Percentiles rank a stretch among this genome's conserved stretches.
Evolutionary conservation across 1,140 invertebrate genomes (phyloP).

Genomic region (Anagrus nilaparvatae): DNA sequence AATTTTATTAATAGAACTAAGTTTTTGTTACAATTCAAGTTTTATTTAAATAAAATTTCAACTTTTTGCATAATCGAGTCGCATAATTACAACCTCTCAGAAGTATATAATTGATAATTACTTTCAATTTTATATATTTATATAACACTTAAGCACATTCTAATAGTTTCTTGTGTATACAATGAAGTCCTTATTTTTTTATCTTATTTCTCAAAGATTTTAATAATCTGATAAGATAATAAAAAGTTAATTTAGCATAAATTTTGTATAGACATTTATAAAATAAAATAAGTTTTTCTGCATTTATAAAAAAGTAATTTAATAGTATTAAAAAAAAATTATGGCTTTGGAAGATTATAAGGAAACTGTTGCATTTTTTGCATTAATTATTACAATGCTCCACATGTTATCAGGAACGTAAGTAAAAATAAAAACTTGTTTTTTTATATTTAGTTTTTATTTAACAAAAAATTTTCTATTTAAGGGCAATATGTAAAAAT

Average conservation of each 20-base stretch:
- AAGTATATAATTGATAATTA: too few species aligned
- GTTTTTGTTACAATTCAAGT: too few species aligned
- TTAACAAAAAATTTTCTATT: conserved; percentile 5
- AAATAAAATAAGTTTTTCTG: not conserved
- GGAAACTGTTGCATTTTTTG: conserved; percentile 34
- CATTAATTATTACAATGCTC: conserved; percentile 33
- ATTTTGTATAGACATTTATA: too few species aligned
- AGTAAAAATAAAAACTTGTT: conserved; percentile 29
- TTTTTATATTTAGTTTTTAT: too few species aligned
- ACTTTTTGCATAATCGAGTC: too few species aligned
- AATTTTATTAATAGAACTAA: too few species aligned
- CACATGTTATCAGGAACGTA: conserved; percentile 40
- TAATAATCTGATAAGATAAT: not conserved
- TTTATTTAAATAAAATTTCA: too few species aligned
- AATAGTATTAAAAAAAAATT: not conserved
- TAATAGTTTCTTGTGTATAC: not conserved
- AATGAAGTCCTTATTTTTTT: not conserved
- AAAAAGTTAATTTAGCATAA: too few species aligned
- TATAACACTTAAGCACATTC: not conserved
- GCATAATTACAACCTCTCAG: too few species aligned
- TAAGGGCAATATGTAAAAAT: conserved; percentile 54
- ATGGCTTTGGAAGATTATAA: conserved; percentile 40
- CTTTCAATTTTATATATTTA: too few species aligned
- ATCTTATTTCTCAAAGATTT: not conserved
- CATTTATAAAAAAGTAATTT: not conserved